Evolutionary conservation across 37 sponge, comb jelly and placozoan genomes (phyloP).

Genomic region (Agelas oroides): DNA sequence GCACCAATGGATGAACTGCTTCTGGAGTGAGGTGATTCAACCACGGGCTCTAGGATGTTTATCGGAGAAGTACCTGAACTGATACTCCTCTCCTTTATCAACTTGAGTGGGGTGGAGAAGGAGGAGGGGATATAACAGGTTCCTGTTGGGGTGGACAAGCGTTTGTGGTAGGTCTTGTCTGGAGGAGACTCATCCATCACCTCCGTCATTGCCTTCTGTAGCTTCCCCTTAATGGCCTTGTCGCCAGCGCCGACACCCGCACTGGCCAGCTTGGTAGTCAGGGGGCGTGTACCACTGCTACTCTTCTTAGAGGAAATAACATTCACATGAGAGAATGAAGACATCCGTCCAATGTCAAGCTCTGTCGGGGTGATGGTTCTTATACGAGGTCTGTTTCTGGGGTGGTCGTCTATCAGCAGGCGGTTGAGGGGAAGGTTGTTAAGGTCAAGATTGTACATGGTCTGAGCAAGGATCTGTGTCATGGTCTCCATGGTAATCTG

Average conservation of each 20-base stretch:
- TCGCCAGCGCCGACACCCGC: not conserved
- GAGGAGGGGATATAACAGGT: no score
- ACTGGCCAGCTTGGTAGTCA: not conserved
- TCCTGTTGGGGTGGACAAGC: no score
- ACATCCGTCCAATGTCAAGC: not conserved
- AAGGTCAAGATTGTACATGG: constrained; percentile 73
- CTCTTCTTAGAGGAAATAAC: not conserved
- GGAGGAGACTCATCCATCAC: no score
- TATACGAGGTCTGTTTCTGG: not conserved
- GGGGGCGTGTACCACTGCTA: not conserved
- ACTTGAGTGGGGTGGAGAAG: no score
- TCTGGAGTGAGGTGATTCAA: no score
- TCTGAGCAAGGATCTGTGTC: constrained; percentile 68
- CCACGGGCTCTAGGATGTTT: not conserved
- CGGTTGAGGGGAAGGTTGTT: constrained; percentile 68
- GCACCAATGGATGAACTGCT: no score
- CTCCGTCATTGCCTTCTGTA: no score
- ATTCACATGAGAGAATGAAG: constrained; percentile 36
- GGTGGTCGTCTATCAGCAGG: constrained; percentile 11
- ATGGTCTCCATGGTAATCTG: constrained; percentile 66
- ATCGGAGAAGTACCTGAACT: not conserved
- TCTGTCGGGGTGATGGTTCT: constrained; percentile 3
- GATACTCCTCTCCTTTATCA: not conserved
- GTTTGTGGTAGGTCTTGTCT: no score
- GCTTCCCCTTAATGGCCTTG: no score